A percentile compares a stretch with the other conserved stretches of the same genome.
These are phyloP conservation scores for Sternarchorhynchus goeldii DNA, from an alignment of 2,797 vertebrate genomes.

Conservation along the genomic window DNA sequence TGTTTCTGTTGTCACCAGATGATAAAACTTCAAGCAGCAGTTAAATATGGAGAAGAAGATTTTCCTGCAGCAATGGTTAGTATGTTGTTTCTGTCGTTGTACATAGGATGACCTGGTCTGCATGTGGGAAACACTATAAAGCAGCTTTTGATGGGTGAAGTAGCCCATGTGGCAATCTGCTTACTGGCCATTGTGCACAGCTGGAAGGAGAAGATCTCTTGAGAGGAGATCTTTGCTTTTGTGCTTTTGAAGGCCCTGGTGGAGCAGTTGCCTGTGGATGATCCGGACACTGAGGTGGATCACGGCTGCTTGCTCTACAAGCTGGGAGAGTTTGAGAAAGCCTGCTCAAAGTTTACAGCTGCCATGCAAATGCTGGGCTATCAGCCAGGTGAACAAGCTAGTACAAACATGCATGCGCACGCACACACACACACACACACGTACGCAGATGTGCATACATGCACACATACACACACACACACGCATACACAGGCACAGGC, in stretches of 20 bases:
- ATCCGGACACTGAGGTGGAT: constrained; percentile 85
- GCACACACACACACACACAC: constrained; percentile 13
- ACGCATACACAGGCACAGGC: too few relatives aligned
- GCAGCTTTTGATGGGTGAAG: background rate
- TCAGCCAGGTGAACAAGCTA: constrained; percentile 75
- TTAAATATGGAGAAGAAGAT: constrained; percentile 92
- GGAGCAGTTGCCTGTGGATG: constrained; percentile 84
- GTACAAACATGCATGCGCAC: constrained; percentile 1
- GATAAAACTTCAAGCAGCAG: constrained; percentile 85
- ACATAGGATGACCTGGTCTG: background rate
- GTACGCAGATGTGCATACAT: background rate
- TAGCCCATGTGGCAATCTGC: constrained; percentile 34
- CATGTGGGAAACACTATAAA: background rate
- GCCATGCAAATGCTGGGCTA: constrained; percentile 88
- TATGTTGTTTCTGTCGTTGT: background rate
- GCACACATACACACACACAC: constrained; percentile 14
- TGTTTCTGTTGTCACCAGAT: constrained; percentile 66
- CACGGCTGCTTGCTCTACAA: constrained; percentile 90
- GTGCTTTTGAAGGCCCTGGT: constrained; percentile 77
- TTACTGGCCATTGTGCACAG: constrained; percentile 24
- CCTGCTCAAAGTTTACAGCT: constrained; percentile 82
- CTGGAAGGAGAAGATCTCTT: constrained; percentile 12
- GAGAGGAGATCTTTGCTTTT: constrained; percentile 23
- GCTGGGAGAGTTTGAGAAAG: constrained; percentile 88
- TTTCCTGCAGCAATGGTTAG: constrained; percentile 83